Conservation (phyloP, 2,113 vertebrate genomes). For the Marmota monax region DNA sequence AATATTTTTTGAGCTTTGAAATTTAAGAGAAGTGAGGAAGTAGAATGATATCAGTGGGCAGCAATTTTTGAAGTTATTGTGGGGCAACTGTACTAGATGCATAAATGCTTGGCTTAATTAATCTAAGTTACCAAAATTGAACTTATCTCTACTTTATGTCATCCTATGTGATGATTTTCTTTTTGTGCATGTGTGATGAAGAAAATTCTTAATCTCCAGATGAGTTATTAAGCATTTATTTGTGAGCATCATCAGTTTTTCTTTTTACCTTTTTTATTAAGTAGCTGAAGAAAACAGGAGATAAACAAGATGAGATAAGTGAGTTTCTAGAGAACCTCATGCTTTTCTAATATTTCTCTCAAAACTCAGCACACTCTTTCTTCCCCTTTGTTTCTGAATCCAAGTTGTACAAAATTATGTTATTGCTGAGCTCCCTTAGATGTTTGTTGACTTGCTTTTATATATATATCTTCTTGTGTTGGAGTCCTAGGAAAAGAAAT, state of each 20-base stretch:
- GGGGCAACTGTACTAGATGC: neutral
- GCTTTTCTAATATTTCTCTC: neutral
- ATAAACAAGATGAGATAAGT: neutral
- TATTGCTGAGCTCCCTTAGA: neutral
- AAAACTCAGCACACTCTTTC: neutral
- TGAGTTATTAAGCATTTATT: neutral
- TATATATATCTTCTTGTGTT: neutral
- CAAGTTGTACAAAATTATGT: neutral
- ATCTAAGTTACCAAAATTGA: neutral
- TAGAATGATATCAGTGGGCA: neutral
- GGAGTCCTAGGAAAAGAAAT: neutral
- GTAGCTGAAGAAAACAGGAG: neutral
- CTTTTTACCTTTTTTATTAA: neutral
- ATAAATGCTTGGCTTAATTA: neutral
- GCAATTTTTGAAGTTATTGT: neutral
- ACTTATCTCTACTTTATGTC: neutral
- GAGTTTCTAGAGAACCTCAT: neutral
- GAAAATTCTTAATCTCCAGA: conserved; percentile 7
- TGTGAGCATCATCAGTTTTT: neutral
- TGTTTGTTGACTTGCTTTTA: neutral
- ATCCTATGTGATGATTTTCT: neutral
- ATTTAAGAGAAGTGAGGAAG: neutral
- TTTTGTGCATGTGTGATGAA: neutral
- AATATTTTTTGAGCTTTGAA: neutral
- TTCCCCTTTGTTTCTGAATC: neutral